Conservation (phyloP, 2,797 vertebrate genomes). For the Trichosurus vulpecula region DNA sequence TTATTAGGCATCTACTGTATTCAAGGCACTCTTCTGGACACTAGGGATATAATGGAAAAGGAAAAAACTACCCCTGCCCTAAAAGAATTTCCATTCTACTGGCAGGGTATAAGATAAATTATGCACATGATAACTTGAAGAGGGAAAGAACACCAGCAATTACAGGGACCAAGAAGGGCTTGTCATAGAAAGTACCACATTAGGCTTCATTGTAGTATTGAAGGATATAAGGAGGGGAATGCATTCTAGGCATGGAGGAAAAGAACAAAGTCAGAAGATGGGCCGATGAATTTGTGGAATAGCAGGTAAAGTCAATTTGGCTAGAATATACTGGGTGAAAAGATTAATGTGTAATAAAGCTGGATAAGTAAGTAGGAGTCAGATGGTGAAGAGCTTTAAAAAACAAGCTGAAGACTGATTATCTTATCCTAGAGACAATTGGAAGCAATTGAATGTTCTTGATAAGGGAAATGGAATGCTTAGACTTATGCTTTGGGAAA, state of each 20-base stretch:
- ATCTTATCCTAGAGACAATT: neutral
- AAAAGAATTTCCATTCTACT: neutral
- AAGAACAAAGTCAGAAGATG: neutral
- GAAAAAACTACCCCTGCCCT: neutral
- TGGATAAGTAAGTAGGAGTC: neutral
- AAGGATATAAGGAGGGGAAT: neutral
- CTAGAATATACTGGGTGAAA: neutral
- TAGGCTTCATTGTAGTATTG: neutral
- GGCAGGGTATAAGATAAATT: neutral
- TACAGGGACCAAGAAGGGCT: neutral
- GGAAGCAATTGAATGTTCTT: neutral
- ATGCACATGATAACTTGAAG: neutral
- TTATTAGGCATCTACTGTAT: neutral
- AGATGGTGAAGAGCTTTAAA: neutral
- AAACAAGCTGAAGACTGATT: neutral
- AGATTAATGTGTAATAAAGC: neutral
- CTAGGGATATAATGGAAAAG: neutral
- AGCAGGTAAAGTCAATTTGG: neutral
- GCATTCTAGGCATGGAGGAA: neutral
- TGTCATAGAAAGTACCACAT: neutral
- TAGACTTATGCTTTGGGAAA: neutral
- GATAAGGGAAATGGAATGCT: neutral
- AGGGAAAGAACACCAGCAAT: neutral
- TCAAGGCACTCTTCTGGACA: neutral
- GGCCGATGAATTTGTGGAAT: neutral